Base-by-base conservation (phyloP, 2,888 invertebrate species). In the Odontocerum albicorne region DNA sequence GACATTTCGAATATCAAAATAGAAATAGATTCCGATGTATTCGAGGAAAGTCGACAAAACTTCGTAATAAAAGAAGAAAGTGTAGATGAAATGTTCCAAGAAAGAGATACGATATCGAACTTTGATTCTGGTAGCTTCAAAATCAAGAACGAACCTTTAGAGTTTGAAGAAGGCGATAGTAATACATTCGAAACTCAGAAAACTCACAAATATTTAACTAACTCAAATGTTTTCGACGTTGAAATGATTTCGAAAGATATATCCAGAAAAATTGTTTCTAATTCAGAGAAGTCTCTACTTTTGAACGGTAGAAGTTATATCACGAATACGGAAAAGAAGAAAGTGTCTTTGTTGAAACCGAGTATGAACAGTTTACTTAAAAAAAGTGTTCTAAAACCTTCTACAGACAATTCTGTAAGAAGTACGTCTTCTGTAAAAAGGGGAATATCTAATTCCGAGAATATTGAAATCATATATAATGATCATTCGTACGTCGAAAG, bases 341-440 rank as follows among this genome's bases (percentile, higher is more conserved):
- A 69, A 0, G 63, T 70, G 0, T 73, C 74, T 0, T 32, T 74
- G 4, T 32, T 74, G 0, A 75, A 73, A 39, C 73, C 75, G 0
- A 74, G 73, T 63, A 65, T 73, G 0, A 72, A 70, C 17, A 71
- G 64, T 62, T 64, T 68, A 51, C 53, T 72, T 13, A 71, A 65
- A 42, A 7, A 4, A 7, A 27, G 10, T 27, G 27, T 27, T 10
- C n/a, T n/a, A n/a, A n/a, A n/a, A n/a, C n/a, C n/a, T n/a, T n/a
- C n/a, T n/a, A n/a, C n/a, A n/a, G 4, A 10, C 10, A 27, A 27
- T 10, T 7, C 10, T 7, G 10, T 27, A 10, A 27, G 10, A 4
- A 27, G 27, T 27, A 7, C 27, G 4, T 4, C 4, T 7, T 7
- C 4, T 27, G 10, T 7, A 27, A 27, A 27, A 27, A 27, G 10